Conservation (phyloP, 2,888 invertebrate genomes). For the Oligia strigilis region DNA sequence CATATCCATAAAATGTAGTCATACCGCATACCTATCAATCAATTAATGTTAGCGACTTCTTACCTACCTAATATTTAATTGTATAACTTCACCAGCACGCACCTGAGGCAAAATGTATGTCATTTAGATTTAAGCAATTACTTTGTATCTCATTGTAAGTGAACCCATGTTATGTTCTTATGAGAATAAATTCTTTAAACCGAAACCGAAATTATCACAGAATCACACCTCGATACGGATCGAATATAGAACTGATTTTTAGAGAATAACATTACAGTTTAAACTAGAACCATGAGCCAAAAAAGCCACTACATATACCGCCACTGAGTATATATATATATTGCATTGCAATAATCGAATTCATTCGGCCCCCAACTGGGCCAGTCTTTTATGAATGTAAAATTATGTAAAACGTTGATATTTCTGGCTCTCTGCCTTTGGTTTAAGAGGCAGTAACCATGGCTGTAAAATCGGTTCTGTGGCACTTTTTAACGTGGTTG, state of each 20-base stretch:
- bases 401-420: constrained; percentile 37
- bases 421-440: constrained; percentile 19
- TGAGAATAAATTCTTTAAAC: too few relatives aligned
- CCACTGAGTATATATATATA: not conserved
- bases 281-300: not conserved
- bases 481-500: not conserved
- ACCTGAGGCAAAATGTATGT: too few relatives aligned
- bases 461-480: not conserved
- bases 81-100: too few relatives aligned
- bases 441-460: constrained; percentile 13
- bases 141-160: too few relatives aligned
- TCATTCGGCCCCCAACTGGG: not conserved
- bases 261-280: not conserved
- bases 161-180: too few relatives aligned
- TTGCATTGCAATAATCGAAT: constrained; percentile 19
- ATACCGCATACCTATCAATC: too few relatives aligned
- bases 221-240: not conserved
- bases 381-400: constrained; percentile 18
- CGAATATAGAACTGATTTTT: not conserved
- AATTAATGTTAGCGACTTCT: too few relatives aligned
- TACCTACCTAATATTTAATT: too few relatives aligned
- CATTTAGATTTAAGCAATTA: too few relatives aligned
- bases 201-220: too few relatives aligned
- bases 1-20: too few relatives aligned
- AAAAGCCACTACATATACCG: not conserved